These are phyloP conservation scores for Setophaga petechia DNA, from an alignment of 2,113 vertebrate species.

Conservation along the genomic window DNA sequence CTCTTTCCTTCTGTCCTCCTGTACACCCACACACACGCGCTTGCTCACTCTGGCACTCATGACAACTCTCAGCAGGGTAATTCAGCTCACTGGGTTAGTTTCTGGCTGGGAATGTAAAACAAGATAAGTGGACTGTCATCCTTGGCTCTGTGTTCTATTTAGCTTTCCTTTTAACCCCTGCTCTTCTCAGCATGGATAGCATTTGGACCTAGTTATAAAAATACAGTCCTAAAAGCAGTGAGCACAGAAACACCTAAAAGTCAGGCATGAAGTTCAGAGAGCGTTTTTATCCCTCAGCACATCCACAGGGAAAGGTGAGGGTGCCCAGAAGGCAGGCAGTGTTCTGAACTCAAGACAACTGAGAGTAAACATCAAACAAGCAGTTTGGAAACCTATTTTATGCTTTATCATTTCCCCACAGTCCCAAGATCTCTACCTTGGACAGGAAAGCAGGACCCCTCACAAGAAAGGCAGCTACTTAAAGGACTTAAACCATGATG, in stretches of 20 bases:
- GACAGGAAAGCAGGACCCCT: not conserved
- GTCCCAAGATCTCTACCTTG: not conserved
- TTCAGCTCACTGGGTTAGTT: not conserved
- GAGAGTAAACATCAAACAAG: not conserved
- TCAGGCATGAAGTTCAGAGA: not conserved
- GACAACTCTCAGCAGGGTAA: not conserved
- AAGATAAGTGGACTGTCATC: slow-evolving; percentile 13
- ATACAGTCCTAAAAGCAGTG: not conserved
- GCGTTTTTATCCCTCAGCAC: not conserved
- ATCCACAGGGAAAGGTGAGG: not conserved
- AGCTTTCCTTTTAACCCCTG: slow-evolving; percentile 16
- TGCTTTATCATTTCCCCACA: not conserved
- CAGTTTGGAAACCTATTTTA: not conserved
- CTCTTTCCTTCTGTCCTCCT: not conserved
- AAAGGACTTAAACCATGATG: not conserved
- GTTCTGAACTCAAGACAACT: not conserved
- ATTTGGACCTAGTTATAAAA: not conserved
- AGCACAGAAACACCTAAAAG: not conserved
- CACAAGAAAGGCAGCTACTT: not conserved
- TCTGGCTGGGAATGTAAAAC: not conserved
- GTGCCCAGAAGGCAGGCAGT: not conserved
- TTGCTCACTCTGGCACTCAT: not conserved
- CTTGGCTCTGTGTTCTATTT: not conserved
- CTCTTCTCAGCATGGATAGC: not conserved
- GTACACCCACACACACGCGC: not conserved